Percentiles rank a stretch among this genome's conserved stretches.
These are phyloP conservation scores for Argyrosomus regius DNA, from an alignment of 2,797 vertebrate species.

Conservation along the genomic window DNA sequence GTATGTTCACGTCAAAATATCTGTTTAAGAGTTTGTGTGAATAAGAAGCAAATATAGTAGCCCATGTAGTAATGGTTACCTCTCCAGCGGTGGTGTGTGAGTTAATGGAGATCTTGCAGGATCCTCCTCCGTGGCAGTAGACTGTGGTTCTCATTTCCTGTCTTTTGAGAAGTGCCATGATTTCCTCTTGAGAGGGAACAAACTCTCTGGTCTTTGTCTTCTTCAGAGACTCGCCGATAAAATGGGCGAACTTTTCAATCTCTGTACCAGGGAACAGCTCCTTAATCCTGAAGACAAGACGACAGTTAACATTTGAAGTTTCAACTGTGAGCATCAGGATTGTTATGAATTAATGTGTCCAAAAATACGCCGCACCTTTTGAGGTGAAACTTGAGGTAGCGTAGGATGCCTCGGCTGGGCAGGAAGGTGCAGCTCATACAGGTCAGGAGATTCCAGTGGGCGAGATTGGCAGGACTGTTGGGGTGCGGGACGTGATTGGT, in stretches of 20 bases:
- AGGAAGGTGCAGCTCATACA: constrained; percentile 95
- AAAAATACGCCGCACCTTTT: constrained; percentile 84
- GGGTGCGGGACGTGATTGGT: constrained; percentile 93
- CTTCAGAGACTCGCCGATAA: constrained; percentile 91
- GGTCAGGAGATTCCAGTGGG: constrained; percentile 95
- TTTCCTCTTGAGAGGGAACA: constrained; percentile 94
- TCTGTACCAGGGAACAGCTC: constrained; percentile 90
- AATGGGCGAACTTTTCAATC: constrained; percentile 90
- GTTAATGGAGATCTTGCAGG: constrained; percentile 96
- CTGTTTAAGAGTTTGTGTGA: background rate
- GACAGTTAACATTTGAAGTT: background rate
- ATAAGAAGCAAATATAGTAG: background rate
- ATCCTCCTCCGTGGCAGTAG: constrained; percentile 94
- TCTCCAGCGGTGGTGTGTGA: constrained; percentile 95
- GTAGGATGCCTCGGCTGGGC: constrained; percentile 91
- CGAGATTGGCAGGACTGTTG: constrained; percentile 88
- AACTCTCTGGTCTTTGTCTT: constrained; percentile 92
- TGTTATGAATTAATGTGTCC: background rate
- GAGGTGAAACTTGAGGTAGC: constrained; percentile 95
- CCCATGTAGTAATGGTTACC: constrained; percentile 70
- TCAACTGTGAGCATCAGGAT: background rate
- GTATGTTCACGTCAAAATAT: background rate
- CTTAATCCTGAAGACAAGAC: constrained; percentile 84
- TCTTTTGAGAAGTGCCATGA: constrained; percentile 89
- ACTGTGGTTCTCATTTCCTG: constrained; percentile 95